Conservation (phyloP, 2,797 vertebrate genomes). For the Cryptoblepharus egeriae region DNA sequence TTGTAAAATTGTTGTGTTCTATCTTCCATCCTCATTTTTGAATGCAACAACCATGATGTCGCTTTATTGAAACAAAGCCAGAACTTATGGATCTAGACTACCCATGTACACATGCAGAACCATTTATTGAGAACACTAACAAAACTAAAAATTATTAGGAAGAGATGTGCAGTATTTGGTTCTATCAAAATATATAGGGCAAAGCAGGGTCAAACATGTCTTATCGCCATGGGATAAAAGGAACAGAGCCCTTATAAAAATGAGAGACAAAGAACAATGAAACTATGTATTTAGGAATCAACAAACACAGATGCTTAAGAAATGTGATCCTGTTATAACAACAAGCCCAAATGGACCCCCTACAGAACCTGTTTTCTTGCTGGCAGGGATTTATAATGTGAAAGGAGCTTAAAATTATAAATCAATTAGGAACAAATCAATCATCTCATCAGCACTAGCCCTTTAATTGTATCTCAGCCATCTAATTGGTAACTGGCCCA, state of each 20-base stretch:
- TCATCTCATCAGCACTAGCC: conserved; percentile 52
- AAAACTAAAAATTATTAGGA: rapidly evolving
- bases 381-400: conserved; percentile 50
- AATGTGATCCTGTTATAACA: background rate
- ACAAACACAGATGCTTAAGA: background rate
- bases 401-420: conserved; percentile 62
- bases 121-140: rapidly evolving
- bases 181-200: background rate
- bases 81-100: background rate
- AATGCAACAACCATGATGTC: rapidly evolving
- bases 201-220: rapidly evolving
- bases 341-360: conserved; percentile 32
- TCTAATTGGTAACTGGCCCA: conserved; percentile 55
- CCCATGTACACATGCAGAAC: background rate
- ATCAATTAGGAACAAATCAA: conserved; percentile 64
- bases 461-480: conserved; percentile 32
- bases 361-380: conserved; percentile 6
- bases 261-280: conserved; percentile 51
- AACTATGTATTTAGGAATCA: conserved; percentile 50
- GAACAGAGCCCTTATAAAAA: background rate
- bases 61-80: rapidly evolving
- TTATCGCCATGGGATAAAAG: background rate
- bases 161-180: rapidly evolving
- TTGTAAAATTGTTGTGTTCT: background rate
- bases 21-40: conserved; percentile 6